phyloP scores from a whole-genome alignment of 2,113 vertebrate genomes.

The Osmerus mordax region DNA sequence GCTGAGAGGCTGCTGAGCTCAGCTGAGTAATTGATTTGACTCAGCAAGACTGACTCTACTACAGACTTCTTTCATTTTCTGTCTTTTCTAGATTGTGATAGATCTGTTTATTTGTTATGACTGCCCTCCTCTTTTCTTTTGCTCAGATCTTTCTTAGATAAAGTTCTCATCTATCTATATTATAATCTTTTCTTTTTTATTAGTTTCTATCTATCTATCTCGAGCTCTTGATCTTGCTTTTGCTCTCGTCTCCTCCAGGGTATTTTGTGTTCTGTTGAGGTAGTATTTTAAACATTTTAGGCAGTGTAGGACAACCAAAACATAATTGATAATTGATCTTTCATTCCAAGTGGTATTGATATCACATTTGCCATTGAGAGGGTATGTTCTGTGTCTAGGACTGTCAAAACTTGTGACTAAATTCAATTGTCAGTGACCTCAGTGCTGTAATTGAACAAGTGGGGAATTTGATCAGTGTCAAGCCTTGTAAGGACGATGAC shows the following conservation, averaged over 20 bases:
- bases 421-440: constrained; percentile 51
- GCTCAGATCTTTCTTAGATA: no score
- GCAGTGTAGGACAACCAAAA: no score
- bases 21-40: constrained; percentile 23
- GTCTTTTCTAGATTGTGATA: neutral
- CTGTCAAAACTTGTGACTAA: constrained; percentile 35
- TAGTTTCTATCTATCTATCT: no score
- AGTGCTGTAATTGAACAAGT: constrained; percentile 38
- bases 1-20: constrained; percentile 37
- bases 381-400: constrained; percentile 35
- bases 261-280: no score
- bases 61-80: neutral
- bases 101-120: neutral
- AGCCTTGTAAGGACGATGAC: constrained; percentile 44
- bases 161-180: no score
- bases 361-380: constrained; percentile 23
- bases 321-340: constrained; percentile 29
- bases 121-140: neutral
- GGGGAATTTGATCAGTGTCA: constrained; percentile 46
- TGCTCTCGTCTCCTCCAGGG: no score
- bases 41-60: constrained; percentile 20
- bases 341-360: constrained; percentile 27
- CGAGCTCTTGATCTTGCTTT: no score
- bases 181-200: no score
- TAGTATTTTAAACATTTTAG: no score